These are phyloP conservation scores for Spinus olivaceus DNA, from an alignment of 2,797 vertebrate species.

Conservation along the genomic window DNA sequence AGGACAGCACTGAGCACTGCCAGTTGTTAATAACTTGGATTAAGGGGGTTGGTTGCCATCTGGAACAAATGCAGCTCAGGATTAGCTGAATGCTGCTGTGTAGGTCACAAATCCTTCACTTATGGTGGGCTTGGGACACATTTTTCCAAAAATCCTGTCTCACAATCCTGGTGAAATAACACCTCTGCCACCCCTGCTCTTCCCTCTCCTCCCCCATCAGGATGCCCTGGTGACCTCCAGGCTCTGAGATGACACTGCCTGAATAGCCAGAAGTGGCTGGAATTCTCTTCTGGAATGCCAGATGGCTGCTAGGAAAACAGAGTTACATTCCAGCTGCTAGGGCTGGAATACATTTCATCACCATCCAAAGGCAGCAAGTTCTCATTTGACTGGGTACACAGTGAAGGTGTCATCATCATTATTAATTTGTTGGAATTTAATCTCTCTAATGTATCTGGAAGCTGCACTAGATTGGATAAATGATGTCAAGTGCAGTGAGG, in stretches of 20 bases:
- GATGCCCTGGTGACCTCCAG: background rate
- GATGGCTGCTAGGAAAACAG: background rate
- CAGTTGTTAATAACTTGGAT: constrained; percentile 23
- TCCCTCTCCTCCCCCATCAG: background rate
- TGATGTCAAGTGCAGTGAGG: background rate
- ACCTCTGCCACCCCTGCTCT: background rate
- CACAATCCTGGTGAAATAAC: rapidly evolving
- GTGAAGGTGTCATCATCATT: background rate
- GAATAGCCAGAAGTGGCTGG: background rate
- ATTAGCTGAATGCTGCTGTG: background rate
- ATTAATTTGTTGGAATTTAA: constrained; percentile 31
- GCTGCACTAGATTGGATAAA: background rate
- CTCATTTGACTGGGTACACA: constrained; percentile 28
- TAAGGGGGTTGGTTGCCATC: background rate
- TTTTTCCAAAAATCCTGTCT: background rate
- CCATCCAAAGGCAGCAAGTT: background rate
- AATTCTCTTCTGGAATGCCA: constrained; percentile 15
- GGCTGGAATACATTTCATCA: background rate
- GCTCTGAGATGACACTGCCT: background rate
- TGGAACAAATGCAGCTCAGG: background rate
- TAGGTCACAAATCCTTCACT: background rate
- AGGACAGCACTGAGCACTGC: background rate
- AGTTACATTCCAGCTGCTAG: background rate
- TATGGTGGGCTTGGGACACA: rapidly evolving
- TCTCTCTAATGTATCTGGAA: background rate